Percentiles rank a stretch among this genome's conserved stretches.
Evolutionary conservation across 2,888 invertebrate genomes (phyloP).

Genomic region (Theretra japonica): DNA sequence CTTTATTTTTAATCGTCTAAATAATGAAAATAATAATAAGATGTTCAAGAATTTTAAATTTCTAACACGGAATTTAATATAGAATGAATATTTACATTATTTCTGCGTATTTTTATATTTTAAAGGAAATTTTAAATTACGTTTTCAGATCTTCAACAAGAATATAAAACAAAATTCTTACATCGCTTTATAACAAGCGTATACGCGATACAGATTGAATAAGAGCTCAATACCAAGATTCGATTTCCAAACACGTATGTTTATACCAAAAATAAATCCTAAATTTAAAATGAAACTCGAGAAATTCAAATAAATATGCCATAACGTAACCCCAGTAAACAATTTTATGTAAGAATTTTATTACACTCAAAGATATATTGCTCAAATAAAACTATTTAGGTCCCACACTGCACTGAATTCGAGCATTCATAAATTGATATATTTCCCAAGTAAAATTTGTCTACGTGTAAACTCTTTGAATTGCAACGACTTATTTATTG

Average conservation of each 20-base stretch:
- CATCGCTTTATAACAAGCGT: not conserved
- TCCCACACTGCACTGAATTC: constrained; percentile 23
- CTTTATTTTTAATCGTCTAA: too few species aligned
- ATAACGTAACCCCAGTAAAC: constrained; percentile 25
- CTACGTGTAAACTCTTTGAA: constrained; percentile 23
- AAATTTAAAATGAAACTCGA: constrained; percentile 20
- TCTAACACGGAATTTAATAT: too few species aligned
- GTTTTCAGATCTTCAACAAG: not conserved
- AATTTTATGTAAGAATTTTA: constrained; percentile 30
- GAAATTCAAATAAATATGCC: constrained; percentile 25
- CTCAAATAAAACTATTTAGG: constrained; percentile 28
- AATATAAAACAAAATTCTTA: not conserved
- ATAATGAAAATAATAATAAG: too few species aligned
- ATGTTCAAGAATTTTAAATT: too few species aligned
- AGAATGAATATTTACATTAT: too few species aligned
- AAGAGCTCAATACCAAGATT: not conserved
- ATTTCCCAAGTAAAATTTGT: constrained; percentile 19
- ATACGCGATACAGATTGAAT: constrained; percentile 9
- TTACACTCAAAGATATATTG: constrained; percentile 27
- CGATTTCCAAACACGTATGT: constrained; percentile 27
- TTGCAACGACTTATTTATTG: not conserved
- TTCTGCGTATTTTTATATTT: too few species aligned
- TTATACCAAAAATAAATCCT: constrained; percentile 8
- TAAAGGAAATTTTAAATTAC: too few species aligned
- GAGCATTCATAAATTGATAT: constrained; percentile 25